Conservation (phyloP, 2,797 vertebrate species). For the Rhinella marina region DNA sequence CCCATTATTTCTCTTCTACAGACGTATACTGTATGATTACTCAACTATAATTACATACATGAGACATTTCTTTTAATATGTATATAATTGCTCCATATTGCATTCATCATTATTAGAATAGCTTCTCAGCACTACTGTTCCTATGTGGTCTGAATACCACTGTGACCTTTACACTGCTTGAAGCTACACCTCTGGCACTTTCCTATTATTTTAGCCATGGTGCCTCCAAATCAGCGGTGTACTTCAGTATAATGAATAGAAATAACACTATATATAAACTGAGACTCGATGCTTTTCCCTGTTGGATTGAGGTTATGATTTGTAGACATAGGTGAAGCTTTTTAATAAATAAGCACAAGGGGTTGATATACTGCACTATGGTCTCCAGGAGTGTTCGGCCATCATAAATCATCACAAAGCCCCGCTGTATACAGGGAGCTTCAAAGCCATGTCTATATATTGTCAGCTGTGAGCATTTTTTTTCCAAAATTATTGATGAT, state of each 20-base stretch:
- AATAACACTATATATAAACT: background rate
- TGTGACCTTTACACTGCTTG: too few relatives aligned
- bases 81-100: too few relatives aligned
- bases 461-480: background rate
- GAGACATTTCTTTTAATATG: too few relatives aligned
- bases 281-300: background rate
- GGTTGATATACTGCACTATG: background rate
- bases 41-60: too few relatives aligned
- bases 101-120: too few relatives aligned
- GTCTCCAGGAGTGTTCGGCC: background rate
- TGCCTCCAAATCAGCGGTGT: background rate
- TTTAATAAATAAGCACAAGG: constrained; percentile 3
- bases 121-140: too few relatives aligned
- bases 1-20: too few relatives aligned
- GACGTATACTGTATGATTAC: too few relatives aligned
- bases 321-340: background rate
- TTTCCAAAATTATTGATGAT: background rate
- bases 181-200: background rate
- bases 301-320: background rate
- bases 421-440: background rate
- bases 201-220: background rate
- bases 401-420: background rate
- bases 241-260: background rate
- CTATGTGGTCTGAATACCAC: too few relatives aligned
- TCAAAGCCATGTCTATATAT: background rate